phyloP scores from a whole-genome alignment of 2,888 invertebrate genomes.

The Acronicta leporina region DNA sequence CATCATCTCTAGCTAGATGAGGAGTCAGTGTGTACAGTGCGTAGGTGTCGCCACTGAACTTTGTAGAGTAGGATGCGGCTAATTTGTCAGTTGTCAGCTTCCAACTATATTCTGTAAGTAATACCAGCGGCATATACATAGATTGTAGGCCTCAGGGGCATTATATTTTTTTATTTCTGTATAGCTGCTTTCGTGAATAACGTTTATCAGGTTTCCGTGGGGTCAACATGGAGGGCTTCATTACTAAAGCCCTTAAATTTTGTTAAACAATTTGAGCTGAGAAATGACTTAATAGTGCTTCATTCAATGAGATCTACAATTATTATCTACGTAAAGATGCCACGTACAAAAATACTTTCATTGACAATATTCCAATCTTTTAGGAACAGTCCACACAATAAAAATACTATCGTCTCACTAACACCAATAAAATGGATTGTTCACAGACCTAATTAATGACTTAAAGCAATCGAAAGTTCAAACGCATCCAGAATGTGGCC shows the following conservation, averaged over 20 bases:
- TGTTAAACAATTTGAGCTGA: conserved; percentile 9
- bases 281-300: conserved; percentile 25
- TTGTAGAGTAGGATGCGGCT: conserved; percentile 82
- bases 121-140: conserved; percentile 34
- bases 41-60: conserved; percentile 83
- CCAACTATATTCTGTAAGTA: conserved; percentile 46
- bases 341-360: neutral
- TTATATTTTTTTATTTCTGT: conserved; percentile 1
- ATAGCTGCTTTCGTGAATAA: neutral
- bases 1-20: conserved; percentile 66
- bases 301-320: conserved; percentile 8
- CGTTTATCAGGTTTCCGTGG: neutral
- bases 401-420: conserved; percentile 2
- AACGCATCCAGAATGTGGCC: conserved; percentile 50
- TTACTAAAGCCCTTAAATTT: conserved; percentile 26
- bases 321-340: too few relatives aligned
- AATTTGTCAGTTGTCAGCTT: conserved; percentile 76
- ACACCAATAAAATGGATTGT: conserved; percentile 16
- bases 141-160: conserved; percentile 14
- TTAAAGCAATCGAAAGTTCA: conserved; percentile 54
- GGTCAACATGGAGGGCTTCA: conserved; percentile 32
- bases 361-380: neutral
- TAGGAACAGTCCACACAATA: conserved; percentile 6
- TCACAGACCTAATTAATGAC: conserved; percentile 45
- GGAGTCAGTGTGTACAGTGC: conserved; percentile 76